Conservation (phyloP, 2,888 invertebrate species). For the Oligia fasciuncula region DNA sequence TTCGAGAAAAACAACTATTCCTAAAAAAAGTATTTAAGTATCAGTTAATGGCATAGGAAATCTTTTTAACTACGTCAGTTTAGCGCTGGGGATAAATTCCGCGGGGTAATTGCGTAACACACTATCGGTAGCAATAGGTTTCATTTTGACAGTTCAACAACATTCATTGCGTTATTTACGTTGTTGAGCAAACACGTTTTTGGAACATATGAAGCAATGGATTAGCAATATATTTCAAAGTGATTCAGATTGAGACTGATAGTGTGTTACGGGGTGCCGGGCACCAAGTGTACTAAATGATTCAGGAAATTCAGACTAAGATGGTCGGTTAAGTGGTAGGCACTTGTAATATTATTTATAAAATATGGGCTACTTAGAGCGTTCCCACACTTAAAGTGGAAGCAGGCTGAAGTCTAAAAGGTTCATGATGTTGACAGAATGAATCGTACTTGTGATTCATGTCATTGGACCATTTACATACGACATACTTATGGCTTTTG, state of each 20-base stretch:
- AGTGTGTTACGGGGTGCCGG: background rate
- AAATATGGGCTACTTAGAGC: constrained; percentile 32
- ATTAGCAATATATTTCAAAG: too few species aligned
- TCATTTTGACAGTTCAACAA: too few species aligned
- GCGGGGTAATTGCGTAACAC: too few species aligned
- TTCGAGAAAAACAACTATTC: constrained; percentile 35
- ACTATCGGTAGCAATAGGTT: too few species aligned
- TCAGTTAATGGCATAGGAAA: constrained; percentile 26
- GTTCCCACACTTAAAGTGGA: constrained; percentile 34
- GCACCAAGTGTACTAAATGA: constrained; percentile 37
- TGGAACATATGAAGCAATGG: too few species aligned
- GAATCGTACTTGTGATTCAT: constrained; percentile 14
- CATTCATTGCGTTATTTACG: too few species aligned
- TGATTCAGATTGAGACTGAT: too few species aligned
- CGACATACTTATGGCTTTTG: constrained; percentile 9
- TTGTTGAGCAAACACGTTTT: too few species aligned
- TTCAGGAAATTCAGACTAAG: constrained; percentile 40
- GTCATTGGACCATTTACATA: constrained; percentile 2
- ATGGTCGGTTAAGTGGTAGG: constrained; percentile 33
- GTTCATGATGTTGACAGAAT: constrained; percentile 19
- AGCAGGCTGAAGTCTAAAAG: constrained; percentile 24
- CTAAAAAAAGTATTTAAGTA: constrained; percentile 19
- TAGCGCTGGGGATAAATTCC: constrained; percentile 22
- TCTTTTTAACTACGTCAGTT: constrained; percentile 30
- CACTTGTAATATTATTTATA: constrained; percentile 31